phyloP scores from a whole-genome alignment of 2,797 vertebrate species.

The Chelidonichthys spinosus region DNA sequence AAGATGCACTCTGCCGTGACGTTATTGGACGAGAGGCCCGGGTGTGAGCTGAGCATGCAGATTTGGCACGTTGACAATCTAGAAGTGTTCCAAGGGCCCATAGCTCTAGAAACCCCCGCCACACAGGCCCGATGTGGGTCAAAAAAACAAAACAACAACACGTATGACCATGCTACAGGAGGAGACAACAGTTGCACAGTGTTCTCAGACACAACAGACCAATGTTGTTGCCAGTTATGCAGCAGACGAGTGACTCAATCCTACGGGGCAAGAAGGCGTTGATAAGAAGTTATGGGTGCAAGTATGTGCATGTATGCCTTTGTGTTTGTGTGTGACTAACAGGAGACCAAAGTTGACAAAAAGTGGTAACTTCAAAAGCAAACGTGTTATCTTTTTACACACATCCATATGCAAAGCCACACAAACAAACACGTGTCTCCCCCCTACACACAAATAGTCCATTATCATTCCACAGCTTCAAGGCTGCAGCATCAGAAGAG shows the following conservation, averaged over 20 bases:
- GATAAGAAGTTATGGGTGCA: conserved; percentile 17
- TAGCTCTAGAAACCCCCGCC: conserved; percentile 41
- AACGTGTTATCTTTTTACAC: conserved; percentile 36
- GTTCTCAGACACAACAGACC: conserved; percentile 66
- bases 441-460: conserved; percentile 48
- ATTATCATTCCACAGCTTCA: conserved; percentile 77
- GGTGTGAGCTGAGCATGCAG: conserved; percentile 10
- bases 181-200: conserved; percentile 47
- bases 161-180: conserved; percentile 31
- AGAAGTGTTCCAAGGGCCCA: conserved; percentile 34
- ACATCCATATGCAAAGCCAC: conserved; percentile 52
- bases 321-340: conserved; percentile 18
- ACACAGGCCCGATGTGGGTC: conserved; percentile 10
- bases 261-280: conserved; percentile 29
- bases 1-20: background rate
- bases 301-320: conserved; percentile 1
- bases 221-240: conserved; percentile 57
- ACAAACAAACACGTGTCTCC: conserved; percentile 57
- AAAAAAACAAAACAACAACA: conserved; percentile 2
- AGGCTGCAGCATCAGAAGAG: conserved; percentile 69
- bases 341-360: conserved; percentile 34
- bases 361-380: conserved; percentile 43
- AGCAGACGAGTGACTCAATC: conserved; percentile 59
- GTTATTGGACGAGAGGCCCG: background rate
- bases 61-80: conserved; percentile 31